A percentile compares a stretch with the other conserved stretches of the same genome.
phyloP scores from a whole-genome alignment of 2,888 invertebrate genomes.

The Chrysolina americana region DNA sequence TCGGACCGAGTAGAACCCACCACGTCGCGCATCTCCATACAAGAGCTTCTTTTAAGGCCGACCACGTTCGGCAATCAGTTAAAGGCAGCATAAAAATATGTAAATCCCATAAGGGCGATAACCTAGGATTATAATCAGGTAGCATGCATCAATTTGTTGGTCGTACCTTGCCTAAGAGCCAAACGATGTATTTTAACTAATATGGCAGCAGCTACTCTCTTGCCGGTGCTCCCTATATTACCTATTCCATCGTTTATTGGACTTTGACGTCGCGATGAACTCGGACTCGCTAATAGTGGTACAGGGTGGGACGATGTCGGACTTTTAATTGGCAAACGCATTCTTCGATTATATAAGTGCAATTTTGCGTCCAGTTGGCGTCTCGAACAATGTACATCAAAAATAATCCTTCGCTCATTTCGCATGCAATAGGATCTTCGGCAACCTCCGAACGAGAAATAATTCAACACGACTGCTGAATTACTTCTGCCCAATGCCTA shows the following conservation, averaged over 20 bases:
- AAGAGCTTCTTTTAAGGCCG: slow-evolving; percentile 23
- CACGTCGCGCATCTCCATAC: slow-evolving; percentile 18
- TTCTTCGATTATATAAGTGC: background rate
- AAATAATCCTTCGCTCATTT: too few species aligned
- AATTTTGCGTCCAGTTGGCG: too few species aligned
- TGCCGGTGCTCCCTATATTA: slow-evolving; percentile 51
- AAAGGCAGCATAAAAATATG: slow-evolving; percentile 48
- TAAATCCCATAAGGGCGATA: slow-evolving; percentile 53
- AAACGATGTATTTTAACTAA: slow-evolving; percentile 60
- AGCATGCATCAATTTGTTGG: slow-evolving; percentile 53
- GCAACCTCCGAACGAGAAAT: too few species aligned
- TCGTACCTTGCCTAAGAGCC: slow-evolving; percentile 54
- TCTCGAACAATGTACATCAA: too few species aligned
- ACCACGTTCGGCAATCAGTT: slow-evolving; percentile 37
- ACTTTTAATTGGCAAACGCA: background rate
- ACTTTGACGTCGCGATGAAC: slow-evolving; percentile 19
- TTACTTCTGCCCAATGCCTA: too few species aligned
- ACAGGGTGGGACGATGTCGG: slow-evolving; percentile 3
- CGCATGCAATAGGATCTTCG: too few species aligned
- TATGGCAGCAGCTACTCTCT: slow-evolving; percentile 51
- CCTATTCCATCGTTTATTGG: slow-evolving; percentile 24
- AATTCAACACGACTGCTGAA: too few species aligned
- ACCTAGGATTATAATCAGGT: slow-evolving; percentile 53
- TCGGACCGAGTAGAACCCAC: background rate
- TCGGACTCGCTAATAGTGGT: slow-evolving; percentile 20